Evolutionary conservation across 1,140 invertebrate genomes (phyloP).

Genomic region (Drosophila sp.): DNA sequence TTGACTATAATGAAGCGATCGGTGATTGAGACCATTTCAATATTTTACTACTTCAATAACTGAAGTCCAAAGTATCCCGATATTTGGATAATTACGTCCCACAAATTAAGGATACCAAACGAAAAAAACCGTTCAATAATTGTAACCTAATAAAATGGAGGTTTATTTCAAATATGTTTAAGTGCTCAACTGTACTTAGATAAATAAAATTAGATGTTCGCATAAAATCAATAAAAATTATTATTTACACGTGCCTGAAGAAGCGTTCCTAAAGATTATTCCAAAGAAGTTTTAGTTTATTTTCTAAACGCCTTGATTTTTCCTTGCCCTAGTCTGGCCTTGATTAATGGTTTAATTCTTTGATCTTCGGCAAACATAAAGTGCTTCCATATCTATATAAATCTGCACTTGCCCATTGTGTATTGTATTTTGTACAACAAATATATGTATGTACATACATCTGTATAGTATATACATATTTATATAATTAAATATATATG

Average conservation of each 20-base stretch:
- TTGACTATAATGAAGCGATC: no score
- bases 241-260: slow-evolving; percentile 3
- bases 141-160: background rate
- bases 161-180: no score
- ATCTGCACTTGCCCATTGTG: slow-evolving; percentile 44
- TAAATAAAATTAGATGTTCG: background rate
- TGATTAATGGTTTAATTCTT: slow-evolving; percentile 68
- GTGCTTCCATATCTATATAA: slow-evolving; percentile 61
- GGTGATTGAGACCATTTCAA: no score
- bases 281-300: slow-evolving; percentile 34
- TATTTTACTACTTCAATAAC: no score
- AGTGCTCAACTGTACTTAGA: background rate
- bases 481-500: background rate
- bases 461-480: background rate
- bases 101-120: background rate
- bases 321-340: slow-evolving; percentile 54
- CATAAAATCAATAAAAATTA: background rate
- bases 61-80: no score
- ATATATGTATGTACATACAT: background rate
- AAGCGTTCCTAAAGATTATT: slow-evolving; percentile 17
- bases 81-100: no score
- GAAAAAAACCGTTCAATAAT: background rate
- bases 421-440: background rate
- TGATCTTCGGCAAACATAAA: slow-evolving; percentile 61
- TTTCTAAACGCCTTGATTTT: slow-evolving; percentile 8